Base-by-base conservation (phyloP, 2,113 vertebrate genomes). In the Pyrgilauda ruficollis region DNA sequence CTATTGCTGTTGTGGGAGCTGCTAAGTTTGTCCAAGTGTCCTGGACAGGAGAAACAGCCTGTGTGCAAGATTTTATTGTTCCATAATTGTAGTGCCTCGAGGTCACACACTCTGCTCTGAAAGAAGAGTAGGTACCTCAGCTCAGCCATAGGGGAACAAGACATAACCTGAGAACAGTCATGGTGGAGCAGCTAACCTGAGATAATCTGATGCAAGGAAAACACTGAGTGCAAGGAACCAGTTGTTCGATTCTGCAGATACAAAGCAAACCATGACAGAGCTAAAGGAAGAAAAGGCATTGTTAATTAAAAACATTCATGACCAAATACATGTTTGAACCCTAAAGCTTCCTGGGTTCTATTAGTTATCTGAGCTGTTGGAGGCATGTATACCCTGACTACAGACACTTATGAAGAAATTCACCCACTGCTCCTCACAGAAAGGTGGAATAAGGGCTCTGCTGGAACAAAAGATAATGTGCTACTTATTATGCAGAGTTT, bases 291-390 rank as follows among this genome's bases (percentile, higher is more conserved):
- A 7, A 76, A 85, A 76, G 43, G 6, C 11, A 0, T 15, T 58
- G 15, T 69, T 80, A 77, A 91, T 91, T 81, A 78, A 90, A 96
- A 79, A 78, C 44, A 69, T 86, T 91, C 24, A 46, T 33, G 49
- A 43, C 49, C 33, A 90, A 87, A 67, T 52, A 79, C 23, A 30
- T 27, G 19, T 64, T 90, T 90, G 44, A 94, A 58, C 41, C 78
- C 59, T 53, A 91, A 83, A 81, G 66, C 41, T 90, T 89, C 39
- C 84, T 68, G 49, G 7, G 52, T 70, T 90, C 78, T 67, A 16
- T 68, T 87, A 76, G 41, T 70, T 79, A 76, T 91, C 82, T 87
- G 80, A 93, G 77, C 58, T 87, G 70, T 58, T 67, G 84, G 63
- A 86, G 52, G 46, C 31, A 22, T 70, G 28, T 53, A 77, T 49